A percentile compares a stretch with the other conserved stretches of the same genome.
Evolutionary conservation across 53 echinoderm and acorn worm species (phyloP).

Genomic region (Astropecten irregularis): DNA sequence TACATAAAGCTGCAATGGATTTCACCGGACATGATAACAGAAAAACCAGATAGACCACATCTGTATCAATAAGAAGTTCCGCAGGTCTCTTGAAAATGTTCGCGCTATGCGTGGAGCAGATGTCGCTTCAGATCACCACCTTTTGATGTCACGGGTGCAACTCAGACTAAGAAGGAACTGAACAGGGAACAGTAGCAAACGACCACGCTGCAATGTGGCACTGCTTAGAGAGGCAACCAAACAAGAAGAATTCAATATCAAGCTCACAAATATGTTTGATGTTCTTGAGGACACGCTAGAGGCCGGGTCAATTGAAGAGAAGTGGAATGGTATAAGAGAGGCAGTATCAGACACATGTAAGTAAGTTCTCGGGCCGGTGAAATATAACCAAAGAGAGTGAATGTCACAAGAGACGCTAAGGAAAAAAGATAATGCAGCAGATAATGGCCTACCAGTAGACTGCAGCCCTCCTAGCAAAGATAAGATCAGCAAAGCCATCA

Average conservation of each 20-base stretch:
- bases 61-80: slow-evolving; percentile 15
- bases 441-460: not conserved
- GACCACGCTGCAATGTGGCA: not conserved
- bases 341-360: not conserved
- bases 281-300: not conserved
- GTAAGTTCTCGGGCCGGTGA: not conserved
- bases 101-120: slow-evolving; percentile 16
- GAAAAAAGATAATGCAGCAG: slow-evolving; percentile 4
- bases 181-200: not conserved
- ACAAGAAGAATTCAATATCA: not conserved
- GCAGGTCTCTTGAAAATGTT: not conserved
- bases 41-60: slow-evolving; percentile 53
- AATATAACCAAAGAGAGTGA: not conserved
- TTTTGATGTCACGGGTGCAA: not conserved
- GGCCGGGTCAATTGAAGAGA: not conserved
- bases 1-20: slow-evolving; percentile 43
- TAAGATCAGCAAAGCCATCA: slow-evolving; percentile 22
- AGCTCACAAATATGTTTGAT: not conserved
- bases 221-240: not conserved
- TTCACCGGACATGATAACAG: slow-evolving; percentile 27
- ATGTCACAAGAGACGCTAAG: not conserved
- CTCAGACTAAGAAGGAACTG: slow-evolving; percentile 4
- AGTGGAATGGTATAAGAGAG: slow-evolving; percentile 5
- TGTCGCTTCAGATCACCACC: not conserved
- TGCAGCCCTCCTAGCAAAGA: not conserved